These are phyloP conservation scores for Coptodon rendalli DNA, from an alignment of 2,113 vertebrate genomes.

Conservation along the genomic window DNA sequence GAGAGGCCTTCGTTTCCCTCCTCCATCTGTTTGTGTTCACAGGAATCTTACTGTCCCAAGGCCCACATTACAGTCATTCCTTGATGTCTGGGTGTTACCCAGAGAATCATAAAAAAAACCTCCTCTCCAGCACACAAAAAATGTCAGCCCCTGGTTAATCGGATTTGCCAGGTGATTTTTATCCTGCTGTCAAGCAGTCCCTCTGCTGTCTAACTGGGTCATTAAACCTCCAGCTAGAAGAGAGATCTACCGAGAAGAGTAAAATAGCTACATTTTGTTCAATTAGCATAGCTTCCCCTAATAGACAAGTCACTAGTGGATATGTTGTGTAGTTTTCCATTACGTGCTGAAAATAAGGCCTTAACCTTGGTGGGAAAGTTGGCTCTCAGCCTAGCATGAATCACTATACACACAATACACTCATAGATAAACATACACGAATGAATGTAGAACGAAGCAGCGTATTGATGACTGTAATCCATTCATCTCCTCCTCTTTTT, in stretches of 20 bases:
- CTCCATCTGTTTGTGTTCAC: slow-evolving; percentile 51
- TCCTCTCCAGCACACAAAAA: background rate
- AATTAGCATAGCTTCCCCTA: background rate
- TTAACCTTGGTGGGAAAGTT: background rate
- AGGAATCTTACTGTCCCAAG: slow-evolving; percentile 48
- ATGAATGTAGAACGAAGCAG: background rate
- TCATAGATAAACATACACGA: background rate
- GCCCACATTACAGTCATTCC: slow-evolving; percentile 55
- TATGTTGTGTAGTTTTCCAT: background rate
- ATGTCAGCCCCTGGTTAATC: background rate
- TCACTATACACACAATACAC: background rate
- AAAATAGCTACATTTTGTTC: background rate
- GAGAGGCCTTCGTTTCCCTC: slow-evolving; percentile 56
- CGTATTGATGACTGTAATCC: background rate
- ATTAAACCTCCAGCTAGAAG: background rate
- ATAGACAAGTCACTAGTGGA: background rate
- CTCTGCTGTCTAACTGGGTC: background rate
- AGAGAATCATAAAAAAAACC: background rate
- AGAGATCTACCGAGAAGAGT: background rate
- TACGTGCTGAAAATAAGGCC: background rate
- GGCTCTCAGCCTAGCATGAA: background rate
- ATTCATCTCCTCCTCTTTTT: background rate
- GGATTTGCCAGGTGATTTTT: background rate
- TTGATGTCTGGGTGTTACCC: slow-evolving; percentile 48
- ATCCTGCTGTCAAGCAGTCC: background rate